These are phyloP conservation scores for Anodontia alba DNA, from an alignment of 2,888 invertebrate genomes.

Conservation along the genomic window DNA sequence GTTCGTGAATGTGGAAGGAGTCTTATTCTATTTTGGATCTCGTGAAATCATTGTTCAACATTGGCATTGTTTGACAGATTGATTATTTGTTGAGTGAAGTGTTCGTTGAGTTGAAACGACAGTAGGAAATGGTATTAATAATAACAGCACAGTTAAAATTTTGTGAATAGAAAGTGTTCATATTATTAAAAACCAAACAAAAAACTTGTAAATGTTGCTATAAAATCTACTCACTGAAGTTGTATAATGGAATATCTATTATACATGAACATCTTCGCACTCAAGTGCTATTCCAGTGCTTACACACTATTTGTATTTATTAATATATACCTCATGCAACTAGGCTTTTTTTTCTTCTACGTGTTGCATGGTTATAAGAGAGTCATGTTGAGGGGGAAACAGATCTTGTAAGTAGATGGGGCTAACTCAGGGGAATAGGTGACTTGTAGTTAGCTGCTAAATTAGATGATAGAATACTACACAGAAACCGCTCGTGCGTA, in stretches of 20 bases:
- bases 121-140: background rate
- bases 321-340: slow-evolving; percentile 9
- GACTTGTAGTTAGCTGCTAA: too few relatives aligned
- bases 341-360: background rate
- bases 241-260: background rate
- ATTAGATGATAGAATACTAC: too few relatives aligned
- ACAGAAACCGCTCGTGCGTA: too few relatives aligned
- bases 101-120: background rate
- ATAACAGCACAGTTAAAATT: background rate
- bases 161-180: background rate
- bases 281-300: background rate
- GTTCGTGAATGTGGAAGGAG: slow-evolving; percentile 5
- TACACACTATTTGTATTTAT: background rate
- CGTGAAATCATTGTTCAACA: slow-evolving; percentile 7
- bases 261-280: background rate
- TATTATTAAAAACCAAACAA: too few relatives aligned
- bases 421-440: too few relatives aligned
- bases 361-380: background rate
- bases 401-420: too few relatives aligned
- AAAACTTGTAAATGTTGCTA: background rate
- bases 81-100: background rate
- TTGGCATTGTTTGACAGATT: background rate
- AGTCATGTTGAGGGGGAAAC: too few relatives aligned
- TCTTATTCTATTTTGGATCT: slow-evolving; percentile 10
- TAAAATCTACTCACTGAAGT: background rate